A percentile compares a stretch with the other conserved stretches of the same genome.
phyloP scores from a whole-genome alignment of 2,888 invertebrate species.

The Labia minor region DNA sequence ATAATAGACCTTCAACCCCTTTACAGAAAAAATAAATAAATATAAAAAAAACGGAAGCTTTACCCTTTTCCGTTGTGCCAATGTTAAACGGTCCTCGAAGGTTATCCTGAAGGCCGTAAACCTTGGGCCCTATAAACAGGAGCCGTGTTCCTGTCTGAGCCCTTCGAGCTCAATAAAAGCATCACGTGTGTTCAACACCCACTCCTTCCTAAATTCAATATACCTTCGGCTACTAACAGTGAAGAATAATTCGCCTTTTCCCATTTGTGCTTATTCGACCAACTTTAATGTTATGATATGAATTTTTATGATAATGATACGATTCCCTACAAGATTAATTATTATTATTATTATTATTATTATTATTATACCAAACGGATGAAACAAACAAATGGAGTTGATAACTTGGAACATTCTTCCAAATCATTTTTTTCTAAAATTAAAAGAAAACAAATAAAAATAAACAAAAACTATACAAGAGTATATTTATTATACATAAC shows the following conservation, averaged over 20 bases:
- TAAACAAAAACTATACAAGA: too few relatives aligned
- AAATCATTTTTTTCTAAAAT: too few relatives aligned
- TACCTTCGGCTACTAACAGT: neutral
- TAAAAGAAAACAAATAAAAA: too few relatives aligned
- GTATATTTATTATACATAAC: too few relatives aligned
- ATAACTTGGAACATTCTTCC: too few relatives aligned
- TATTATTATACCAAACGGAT: too few relatives aligned
- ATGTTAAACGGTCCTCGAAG: conserved; percentile 9
- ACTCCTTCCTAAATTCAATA: neutral
- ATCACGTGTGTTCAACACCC: neutral
- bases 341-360: too few relatives aligned
- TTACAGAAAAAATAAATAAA: neutral
- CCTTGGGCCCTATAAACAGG: conserved; percentile 13
- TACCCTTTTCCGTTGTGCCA: neutral
- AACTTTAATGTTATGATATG: neutral
- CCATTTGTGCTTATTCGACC: neutral
- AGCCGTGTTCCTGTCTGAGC: conserved; percentile 3
- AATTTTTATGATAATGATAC: neutral
- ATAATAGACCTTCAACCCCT: neutral
- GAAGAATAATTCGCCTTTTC: neutral
- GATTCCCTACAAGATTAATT: too few relatives aligned
- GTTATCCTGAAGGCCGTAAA: neutral
- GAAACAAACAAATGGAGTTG: too few relatives aligned
- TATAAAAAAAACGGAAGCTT: neutral
- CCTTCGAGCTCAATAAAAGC: conserved; percentile 6